Conservation (phyloP, 2,888 invertebrate species). For the Dysmachus trigonus region DNA sequence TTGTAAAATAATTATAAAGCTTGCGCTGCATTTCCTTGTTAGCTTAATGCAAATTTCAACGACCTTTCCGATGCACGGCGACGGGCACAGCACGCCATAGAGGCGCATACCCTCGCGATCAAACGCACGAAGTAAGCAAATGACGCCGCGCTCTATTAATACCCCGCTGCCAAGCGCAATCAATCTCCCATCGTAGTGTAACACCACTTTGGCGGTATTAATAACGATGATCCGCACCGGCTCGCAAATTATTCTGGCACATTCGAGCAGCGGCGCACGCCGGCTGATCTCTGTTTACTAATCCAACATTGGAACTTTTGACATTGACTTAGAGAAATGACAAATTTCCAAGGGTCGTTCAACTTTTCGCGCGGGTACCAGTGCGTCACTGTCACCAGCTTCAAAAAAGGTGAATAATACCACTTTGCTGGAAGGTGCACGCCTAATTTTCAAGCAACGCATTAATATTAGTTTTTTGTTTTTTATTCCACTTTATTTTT, state of each 20-base stretch:
- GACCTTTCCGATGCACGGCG: background rate
- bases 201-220: conserved; percentile 5
- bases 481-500: too few species aligned
- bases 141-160: conserved; percentile 29
- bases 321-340: conserved; percentile 29
- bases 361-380: background rate
- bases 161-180: background rate
- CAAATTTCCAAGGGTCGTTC: background rate
- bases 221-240: background rate
- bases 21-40: conserved; percentile 15
- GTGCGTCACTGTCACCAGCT: background rate
- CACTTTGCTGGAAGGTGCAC: background rate
- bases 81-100: background rate
- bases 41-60: conserved; percentile 22
- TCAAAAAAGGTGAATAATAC: background rate
- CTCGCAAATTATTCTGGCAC: conserved; percentile 19
- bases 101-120: background rate
- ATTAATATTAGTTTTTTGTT: background rate
- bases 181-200: conserved; percentile 8
- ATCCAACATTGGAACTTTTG: conserved; percentile 4
- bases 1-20: conserved; percentile 8
- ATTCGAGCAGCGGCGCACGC: background rate
- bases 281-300: conserved; percentile 6
- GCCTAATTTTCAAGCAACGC: background rate
- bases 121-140: background rate